Percentiles rank a stretch among this genome's conserved stretches.
Evolutionary conservation across 2,888 invertebrate genomes (phyloP).

Genomic region (Orchestes rusci): DNA sequence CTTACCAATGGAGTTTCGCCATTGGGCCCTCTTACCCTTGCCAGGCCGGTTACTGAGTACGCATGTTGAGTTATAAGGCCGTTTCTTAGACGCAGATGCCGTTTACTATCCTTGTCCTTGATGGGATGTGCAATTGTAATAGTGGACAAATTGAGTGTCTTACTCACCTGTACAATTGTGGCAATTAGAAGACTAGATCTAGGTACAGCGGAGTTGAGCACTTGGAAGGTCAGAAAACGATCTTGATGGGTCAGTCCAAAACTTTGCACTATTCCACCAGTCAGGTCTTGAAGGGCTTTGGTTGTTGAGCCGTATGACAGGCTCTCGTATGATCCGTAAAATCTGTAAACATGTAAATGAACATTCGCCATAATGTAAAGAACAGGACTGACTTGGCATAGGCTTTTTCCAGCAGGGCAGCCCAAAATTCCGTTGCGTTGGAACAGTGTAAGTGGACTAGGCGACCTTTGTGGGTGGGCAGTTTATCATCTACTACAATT

Average conservation of each 20-base stretch:
- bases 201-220: slow-evolving; percentile 61
- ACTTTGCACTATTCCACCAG: slow-evolving; percentile 70
- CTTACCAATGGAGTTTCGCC: slow-evolving; percentile 55
- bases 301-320: slow-evolving; percentile 57
- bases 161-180: slow-evolving; percentile 53
- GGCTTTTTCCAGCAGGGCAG: slow-evolving; percentile 70
- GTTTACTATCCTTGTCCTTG: slow-evolving; percentile 50
- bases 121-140: background rate
- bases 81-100: slow-evolving; percentile 51
- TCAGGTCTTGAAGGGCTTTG: slow-evolving; percentile 63
- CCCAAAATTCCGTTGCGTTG: slow-evolving; percentile 65
- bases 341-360: slow-evolving; percentile 39
- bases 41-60: slow-evolving; percentile 65
- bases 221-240: slow-evolving; percentile 58
- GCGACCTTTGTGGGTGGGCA: slow-evolving; percentile 62
- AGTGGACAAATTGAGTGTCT: background rate
- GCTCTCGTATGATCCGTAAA: slow-evolving; percentile 64
- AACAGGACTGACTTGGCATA: slow-evolving; percentile 61
- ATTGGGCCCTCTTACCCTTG: slow-evolving; percentile 54
- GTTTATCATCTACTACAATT: slow-evolving; percentile 65
- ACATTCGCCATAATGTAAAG: background rate
- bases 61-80: slow-evolving; percentile 62
- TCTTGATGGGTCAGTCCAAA: slow-evolving; percentile 59
- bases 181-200: slow-evolving; percentile 63
- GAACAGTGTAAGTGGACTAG: slow-evolving; percentile 56